Evolutionary conservation across 2,888 invertebrate species (phyloP).

Genomic region (Drosophila demipolita): DNA sequence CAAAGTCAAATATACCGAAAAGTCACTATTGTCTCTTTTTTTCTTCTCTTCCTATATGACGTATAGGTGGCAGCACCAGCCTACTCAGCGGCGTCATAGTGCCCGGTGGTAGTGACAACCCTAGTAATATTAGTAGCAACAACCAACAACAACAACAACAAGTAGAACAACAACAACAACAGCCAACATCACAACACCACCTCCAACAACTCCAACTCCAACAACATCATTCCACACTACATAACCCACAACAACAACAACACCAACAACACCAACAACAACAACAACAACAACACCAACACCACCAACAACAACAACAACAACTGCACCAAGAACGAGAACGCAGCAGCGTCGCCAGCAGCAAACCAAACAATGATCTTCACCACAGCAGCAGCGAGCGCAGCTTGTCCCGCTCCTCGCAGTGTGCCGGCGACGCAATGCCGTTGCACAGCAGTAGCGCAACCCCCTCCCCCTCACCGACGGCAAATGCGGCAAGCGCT

Average conservation of each 20-base stretch:
- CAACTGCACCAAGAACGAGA: slow-evolving; percentile 58
- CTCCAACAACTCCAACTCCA: slow-evolving; percentile 62
- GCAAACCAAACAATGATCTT: slow-evolving; percentile 53
- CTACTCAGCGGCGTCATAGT: slow-evolving; percentile 85
- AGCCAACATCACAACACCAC: slow-evolving; percentile 69
- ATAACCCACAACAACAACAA: slow-evolving; percentile 68
- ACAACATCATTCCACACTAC: slow-evolving; percentile 72
- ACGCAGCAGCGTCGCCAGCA: slow-evolving; percentile 53
- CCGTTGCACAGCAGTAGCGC: slow-evolving; percentile 49
- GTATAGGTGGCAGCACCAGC: slow-evolving; percentile 85
- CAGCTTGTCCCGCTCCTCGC: slow-evolving; percentile 65
- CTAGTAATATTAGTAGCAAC: slow-evolving; percentile 82
- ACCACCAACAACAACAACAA: slow-evolving; percentile 26
- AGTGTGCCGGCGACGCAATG: slow-evolving; percentile 49
- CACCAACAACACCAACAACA: slow-evolving; percentile 42
- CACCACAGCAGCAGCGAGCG: slow-evolving; percentile 69
- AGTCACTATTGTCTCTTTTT: slow-evolving; percentile 86
- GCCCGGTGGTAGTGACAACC: slow-evolving; percentile 84
- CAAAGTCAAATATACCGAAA: slow-evolving; percentile 83
- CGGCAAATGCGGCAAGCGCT: slow-evolving; percentile 37
- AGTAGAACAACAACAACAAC: slow-evolving; percentile 78
- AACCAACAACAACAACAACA: slow-evolving; percentile 77
- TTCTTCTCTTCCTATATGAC: slow-evolving; percentile 85
- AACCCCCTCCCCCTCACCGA: slow-evolving; percentile 68
- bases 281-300: slow-evolving; percentile 56